Percentiles rank a stretch among this genome's conserved stretches.
Conservation (phyloP, 2,888 invertebrate species). For the Leucophenga maculata region DNA sequence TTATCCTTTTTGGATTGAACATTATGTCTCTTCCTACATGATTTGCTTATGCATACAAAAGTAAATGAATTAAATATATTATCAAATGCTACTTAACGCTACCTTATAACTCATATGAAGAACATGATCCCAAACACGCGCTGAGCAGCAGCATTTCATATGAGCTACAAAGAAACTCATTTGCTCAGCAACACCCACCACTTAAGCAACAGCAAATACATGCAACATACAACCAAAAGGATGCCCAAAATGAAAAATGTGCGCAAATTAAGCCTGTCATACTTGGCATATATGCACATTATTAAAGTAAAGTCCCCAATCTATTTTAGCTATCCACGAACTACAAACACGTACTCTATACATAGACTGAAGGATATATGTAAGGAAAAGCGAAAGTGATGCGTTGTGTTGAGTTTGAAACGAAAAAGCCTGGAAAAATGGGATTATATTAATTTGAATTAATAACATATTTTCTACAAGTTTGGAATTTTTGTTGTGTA, state of each 20-base stretch:
- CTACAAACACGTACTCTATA: not conserved
- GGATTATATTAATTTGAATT: conserved; percentile 69
- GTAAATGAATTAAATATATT: too few species aligned
- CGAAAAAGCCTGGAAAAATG: conserved; percentile 42
- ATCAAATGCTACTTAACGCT: too few species aligned
- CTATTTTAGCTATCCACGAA: not conserved
- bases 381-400: conserved; percentile 5
- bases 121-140: too few species aligned
- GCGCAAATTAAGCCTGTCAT: conserved; percentile 34
- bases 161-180: not conserved
- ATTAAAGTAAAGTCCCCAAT: conserved; percentile 21
- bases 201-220: not conserved
- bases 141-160: too few species aligned
- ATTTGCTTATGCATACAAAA: too few species aligned
- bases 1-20: too few species aligned
- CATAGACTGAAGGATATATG: not conserved
- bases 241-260: conserved; percentile 17
- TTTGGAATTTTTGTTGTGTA: conserved; percentile 43
- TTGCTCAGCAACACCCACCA: not conserved
- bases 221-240: not conserved
- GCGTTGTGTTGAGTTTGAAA: conserved; percentile 8
- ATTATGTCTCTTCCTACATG: too few species aligned
- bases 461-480: conserved; percentile 67
- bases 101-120: too few species aligned
- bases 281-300: conserved; percentile 35